These are phyloP conservation scores for Leucophenga maculata DNA, from an alignment of 2,888 invertebrate species.

Conservation along the genomic window DNA sequence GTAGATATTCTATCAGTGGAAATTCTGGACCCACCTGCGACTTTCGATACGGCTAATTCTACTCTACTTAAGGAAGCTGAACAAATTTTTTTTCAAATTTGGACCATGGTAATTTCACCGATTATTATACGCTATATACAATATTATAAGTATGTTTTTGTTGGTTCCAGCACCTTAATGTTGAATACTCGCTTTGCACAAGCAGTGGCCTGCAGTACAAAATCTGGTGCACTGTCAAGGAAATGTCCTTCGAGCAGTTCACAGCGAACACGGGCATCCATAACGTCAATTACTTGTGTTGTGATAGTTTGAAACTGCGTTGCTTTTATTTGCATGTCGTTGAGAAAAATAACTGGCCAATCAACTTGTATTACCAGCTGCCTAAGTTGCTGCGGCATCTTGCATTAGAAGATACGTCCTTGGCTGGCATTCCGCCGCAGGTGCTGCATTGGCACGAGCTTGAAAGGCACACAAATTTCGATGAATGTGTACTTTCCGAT, in stretches of 20 bases:
- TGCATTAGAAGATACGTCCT: slow-evolving; percentile 39
- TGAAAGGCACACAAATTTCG: slow-evolving; percentile 36
- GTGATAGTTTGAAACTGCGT: slow-evolving; percentile 14
- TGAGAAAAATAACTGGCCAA: slow-evolving; percentile 46
- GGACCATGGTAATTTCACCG: slow-evolving; percentile 35
- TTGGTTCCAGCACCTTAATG: slow-evolving; percentile 41
- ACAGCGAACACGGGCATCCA: slow-evolving; percentile 41
- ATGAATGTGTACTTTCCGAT: slow-evolving; percentile 37
- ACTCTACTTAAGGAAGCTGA: background rate
- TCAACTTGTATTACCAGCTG: slow-evolving; percentile 42
- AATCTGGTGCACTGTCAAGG: slow-evolving; percentile 47
- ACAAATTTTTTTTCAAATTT: slow-evolving; percentile 31
- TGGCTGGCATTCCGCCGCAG: slow-evolving; percentile 48
- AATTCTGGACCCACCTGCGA: no score
- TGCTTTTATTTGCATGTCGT: slow-evolving; percentile 40
- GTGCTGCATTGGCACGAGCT: slow-evolving; percentile 47
- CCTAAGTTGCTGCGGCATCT: slow-evolving; percentile 36
- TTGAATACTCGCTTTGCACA: slow-evolving; percentile 42
- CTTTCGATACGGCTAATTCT: no score
- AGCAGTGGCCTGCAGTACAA: slow-evolving; percentile 36
- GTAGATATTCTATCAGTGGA: no score
- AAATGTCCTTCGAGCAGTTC: slow-evolving; percentile 43
- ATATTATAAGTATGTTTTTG: background rate
- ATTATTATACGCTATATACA: no score
- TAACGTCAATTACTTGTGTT: slow-evolving; percentile 27